Conservation (phyloP, 2,888 invertebrate genomes). For the Amphimallon solstitiale region DNA sequence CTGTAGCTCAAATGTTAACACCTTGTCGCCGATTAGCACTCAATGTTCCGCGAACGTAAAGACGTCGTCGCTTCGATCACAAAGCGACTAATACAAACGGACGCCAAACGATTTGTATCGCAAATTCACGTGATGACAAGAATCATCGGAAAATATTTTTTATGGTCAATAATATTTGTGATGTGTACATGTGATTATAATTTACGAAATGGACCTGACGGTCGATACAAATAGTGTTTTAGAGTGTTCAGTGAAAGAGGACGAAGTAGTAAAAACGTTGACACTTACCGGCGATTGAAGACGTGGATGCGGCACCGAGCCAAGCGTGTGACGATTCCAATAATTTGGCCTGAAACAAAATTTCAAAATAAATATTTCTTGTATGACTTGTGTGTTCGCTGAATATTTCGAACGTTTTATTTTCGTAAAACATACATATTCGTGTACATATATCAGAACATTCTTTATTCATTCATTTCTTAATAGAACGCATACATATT, state of each 20-base stretch:
- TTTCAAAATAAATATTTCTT: constrained; percentile 21
- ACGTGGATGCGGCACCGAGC: constrained; percentile 90
- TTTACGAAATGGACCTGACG: constrained; percentile 4
- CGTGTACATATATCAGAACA: too few species aligned
- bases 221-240: background rate
- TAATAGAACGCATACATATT: too few species aligned
- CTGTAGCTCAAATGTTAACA: background rate
- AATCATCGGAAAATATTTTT: background rate
- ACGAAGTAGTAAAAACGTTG: constrained; percentile 40
- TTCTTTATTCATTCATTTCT: too few species aligned
- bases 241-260: background rate
- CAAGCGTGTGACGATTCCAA: constrained; percentile 92
- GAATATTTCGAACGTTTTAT: background rate
- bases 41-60: constrained; percentile 1
- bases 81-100: background rate
- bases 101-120: too few species aligned
- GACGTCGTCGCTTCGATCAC: background rate
- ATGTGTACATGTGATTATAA: background rate
- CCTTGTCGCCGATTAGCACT: background rate
- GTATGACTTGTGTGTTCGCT: background rate
- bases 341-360: constrained; percentile 85
- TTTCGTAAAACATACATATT: background rate
- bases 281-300: constrained; percentile 90
- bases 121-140: background rate
- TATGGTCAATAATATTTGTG: constrained; percentile 1